Conservation (phyloP, 1,140 invertebrate species). For the Myzus persicae region DNA sequence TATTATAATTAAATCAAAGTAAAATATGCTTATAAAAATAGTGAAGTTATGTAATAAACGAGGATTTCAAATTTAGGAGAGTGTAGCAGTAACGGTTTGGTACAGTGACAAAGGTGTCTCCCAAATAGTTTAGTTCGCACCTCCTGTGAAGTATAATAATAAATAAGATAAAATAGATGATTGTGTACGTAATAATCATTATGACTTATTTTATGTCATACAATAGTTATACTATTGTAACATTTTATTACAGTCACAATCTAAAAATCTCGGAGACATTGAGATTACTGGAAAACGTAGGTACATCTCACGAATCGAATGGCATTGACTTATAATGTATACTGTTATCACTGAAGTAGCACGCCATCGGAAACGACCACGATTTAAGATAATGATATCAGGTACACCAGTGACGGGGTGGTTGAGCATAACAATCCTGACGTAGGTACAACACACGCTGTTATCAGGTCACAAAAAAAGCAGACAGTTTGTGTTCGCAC, state of each 20-base stretch:
- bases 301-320: neutral
- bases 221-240: too few relatives aligned
- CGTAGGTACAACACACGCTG: neutral
- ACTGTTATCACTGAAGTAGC: too few relatives aligned
- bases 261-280: too few relatives aligned
- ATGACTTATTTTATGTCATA: neutral
- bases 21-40: neutral
- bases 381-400: too few relatives aligned
- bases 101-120: neutral
- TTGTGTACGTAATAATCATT: neutral
- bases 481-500: neutral
- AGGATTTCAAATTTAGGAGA: neutral
- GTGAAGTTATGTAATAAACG: neutral
- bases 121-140: neutral
- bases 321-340: neutral
- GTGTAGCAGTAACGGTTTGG: too few relatives aligned
- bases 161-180: neutral
- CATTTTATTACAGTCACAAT: too few relatives aligned
- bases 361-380: too few relatives aligned
- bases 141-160: neutral
- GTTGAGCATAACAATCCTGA: neutral
- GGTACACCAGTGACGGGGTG: too few relatives aligned
- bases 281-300: neutral
- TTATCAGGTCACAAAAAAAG: constrained; percentile 8
- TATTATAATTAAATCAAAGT: neutral